Evolutionary conservation across 2,113 vertebrate genomes (phyloP), one percentile per base, ranked within the genome.

Genomic region (Promerops cafer): DNA sequence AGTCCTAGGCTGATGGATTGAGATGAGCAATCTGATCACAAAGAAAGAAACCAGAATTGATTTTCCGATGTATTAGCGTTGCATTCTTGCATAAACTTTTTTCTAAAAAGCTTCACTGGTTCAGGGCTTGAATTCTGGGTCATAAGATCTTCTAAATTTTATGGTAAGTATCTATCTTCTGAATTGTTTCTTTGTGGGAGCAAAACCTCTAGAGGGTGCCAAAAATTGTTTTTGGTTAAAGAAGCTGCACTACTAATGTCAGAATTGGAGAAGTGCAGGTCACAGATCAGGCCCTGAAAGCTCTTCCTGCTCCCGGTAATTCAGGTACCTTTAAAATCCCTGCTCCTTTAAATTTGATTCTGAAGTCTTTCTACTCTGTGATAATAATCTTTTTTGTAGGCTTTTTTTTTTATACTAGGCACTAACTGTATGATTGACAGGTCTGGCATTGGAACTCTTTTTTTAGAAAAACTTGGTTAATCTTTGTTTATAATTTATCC

Each of bases 141-240:
- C 0, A 0, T 64, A 64, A 77, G 7, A 3, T 47, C 45, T 89
- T 28, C 27, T 40, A n/a, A 23, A 37, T 81, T 66, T 68, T 59
- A 5, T 47, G 10, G 4, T 22, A 60, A 35, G 33, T 53, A 39
- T 11, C 19, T 14, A 1, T 44, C 28, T 57, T 52, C 44, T 64
- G 30, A 85, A 49, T 57, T 90, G 22, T 72, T 91, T 79, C 21
- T 90, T 27, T 53, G 40, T 63, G 50, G 72, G 52, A 93, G 49
- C 30, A 83, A 86, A 96, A 86, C 92, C 96, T 96, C 91, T 96
- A 97, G 96, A 95, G 84, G 90, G 93, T 97, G 91, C 94, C 92
- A 96, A 83, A 96, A 96, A 23, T 89, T 93, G 94, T 31, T 50
- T 93, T 94, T 80, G 59, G 16, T 88, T 85, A 35, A 61, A 31